Conservation (phyloP, 2,797 vertebrate genomes). For the Antrozous pallidus region DNA sequence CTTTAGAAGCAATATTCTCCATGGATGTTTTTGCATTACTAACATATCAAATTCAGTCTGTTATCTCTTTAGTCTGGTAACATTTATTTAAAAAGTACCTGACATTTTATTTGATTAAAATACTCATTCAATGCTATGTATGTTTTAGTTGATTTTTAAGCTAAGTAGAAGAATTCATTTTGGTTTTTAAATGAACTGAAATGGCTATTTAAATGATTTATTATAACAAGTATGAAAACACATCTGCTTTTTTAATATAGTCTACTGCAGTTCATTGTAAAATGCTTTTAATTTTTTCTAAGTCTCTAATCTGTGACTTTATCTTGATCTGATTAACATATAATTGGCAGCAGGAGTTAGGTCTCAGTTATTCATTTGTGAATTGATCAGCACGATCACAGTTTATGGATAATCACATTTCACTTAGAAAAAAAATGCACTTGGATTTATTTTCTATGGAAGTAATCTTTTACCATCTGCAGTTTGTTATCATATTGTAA, state of each 20-base stretch:
- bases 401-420: neutral
- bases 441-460: slow-evolving; percentile 36
- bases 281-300: neutral
- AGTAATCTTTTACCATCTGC: slow-evolving; percentile 35
- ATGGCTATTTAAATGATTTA: neutral
- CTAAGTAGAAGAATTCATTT: neutral
- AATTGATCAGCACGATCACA: neutral
- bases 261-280: neutral
- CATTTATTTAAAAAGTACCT: neutral
- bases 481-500: slow-evolving; percentile 52
- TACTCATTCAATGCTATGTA: neutral
- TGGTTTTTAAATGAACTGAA: slow-evolving; percentile 25
- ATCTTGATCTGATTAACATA: neutral
- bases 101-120: slow-evolving; percentile 16
- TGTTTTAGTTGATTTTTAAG: neutral
- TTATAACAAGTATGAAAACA: neutral
- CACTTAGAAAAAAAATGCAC: slow-evolving; percentile 18
- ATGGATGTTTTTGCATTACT: neutral
- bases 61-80: neutral
- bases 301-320: neutral
- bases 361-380: neutral
- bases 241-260: neutral
- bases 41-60: neutral
- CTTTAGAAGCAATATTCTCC: neutral
- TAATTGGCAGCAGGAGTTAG: neutral